These are phyloP conservation scores for Delia radicum DNA, from an alignment of 1,140 invertebrate species.

Conservation along the genomic window DNA sequence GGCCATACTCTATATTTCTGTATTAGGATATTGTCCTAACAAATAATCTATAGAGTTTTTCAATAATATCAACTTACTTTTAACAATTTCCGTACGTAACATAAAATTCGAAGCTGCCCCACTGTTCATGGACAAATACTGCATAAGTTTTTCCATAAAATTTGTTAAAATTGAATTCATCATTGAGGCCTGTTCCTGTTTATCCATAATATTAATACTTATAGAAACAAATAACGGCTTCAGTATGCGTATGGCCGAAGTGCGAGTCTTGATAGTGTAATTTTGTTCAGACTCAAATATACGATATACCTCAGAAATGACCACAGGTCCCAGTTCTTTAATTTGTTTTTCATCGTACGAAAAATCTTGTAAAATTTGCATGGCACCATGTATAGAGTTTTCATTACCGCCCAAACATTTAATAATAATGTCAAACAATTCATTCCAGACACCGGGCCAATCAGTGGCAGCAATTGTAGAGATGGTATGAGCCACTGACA, in stretches of 20 bases:
- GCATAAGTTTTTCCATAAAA: slow-evolving; percentile 71
- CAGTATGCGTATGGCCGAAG: slow-evolving; percentile 47
- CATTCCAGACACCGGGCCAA: slow-evolving; percentile 78
- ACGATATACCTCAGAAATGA: slow-evolving; percentile 75
- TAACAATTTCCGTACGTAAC: slow-evolving; percentile 73
- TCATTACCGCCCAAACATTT: slow-evolving; percentile 62
- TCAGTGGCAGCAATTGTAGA: slow-evolving; percentile 77
- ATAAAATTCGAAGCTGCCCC: slow-evolving; percentile 65
- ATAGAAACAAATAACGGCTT: slow-evolving; percentile 57
- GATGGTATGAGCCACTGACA: slow-evolving; percentile 73
- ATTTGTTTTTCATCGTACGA: slow-evolving; percentile 73
- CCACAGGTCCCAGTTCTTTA: slow-evolving; percentile 70
- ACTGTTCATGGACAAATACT: slow-evolving; percentile 64
- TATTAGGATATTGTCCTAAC: slow-evolving; percentile 10
- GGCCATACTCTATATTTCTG: too few species aligned
- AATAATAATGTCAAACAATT: slow-evolving; percentile 72
- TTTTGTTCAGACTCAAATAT: slow-evolving; percentile 70
- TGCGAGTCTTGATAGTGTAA: slow-evolving; percentile 50
- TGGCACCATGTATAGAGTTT: slow-evolving; percentile 72
- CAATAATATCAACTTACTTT: slow-evolving; percentile 56
- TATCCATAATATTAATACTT: slow-evolving; percentile 64
- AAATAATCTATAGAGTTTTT: not conserved
- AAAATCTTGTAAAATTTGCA: slow-evolving; percentile 76
- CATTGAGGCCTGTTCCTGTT: slow-evolving; percentile 67
- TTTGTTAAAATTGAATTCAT: slow-evolving; percentile 69